Percentiles rank a stretch among this genome's conserved stretches.
phyloP scores from a whole-genome alignment of 35 echinoderm and acorn worm species.

The Acanthaster planci region DNA sequence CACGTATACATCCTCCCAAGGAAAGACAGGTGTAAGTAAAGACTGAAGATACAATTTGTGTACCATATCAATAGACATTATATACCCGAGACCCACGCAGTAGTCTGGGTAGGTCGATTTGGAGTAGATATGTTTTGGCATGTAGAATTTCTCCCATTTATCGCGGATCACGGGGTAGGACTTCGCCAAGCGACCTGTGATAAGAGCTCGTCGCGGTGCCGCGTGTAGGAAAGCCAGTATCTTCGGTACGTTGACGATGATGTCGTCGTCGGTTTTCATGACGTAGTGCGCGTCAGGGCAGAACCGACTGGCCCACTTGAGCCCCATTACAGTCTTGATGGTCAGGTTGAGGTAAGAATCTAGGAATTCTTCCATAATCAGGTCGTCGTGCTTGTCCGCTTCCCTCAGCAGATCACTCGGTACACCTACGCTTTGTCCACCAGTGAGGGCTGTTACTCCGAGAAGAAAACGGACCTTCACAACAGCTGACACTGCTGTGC shows the following conservation, averaged over 20 bases:
- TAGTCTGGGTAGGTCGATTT: conserved; percentile 64
- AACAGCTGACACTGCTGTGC: neutral
- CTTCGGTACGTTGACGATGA: conserved; percentile 56
- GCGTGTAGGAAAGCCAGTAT: conserved; percentile 44
- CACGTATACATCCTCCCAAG: conserved; percentile 78
- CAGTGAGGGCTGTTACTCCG: neutral
- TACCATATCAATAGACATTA: conserved; percentile 73
- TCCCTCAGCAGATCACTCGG: conserved; percentile 4
- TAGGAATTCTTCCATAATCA: conserved; percentile 75
- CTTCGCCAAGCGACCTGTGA: conserved; percentile 45
- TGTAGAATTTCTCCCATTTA: conserved; percentile 71
- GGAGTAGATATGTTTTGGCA: conserved; percentile 38
- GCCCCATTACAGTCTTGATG: conserved; percentile 85
- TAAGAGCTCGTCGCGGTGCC: conserved; percentile 30
- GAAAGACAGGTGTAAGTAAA: conserved; percentile 54
- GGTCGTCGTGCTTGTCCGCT: conserved; percentile 52
- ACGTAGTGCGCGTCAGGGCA: conserved; percentile 75
- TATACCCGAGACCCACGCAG: conserved; percentile 64
- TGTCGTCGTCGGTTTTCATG: conserved; percentile 92
- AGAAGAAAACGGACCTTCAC: conserved; percentile 33
- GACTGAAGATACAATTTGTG: conserved; percentile 54
- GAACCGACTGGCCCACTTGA: conserved; percentile 79
- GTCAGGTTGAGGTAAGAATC: conserved; percentile 88
- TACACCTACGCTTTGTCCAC: neutral
- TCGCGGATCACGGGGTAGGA: conserved; percentile 50